Evolutionary conservation across 2,113 vertebrate genomes (phyloP).

Genomic region (Barnardius zonarius): DNA sequence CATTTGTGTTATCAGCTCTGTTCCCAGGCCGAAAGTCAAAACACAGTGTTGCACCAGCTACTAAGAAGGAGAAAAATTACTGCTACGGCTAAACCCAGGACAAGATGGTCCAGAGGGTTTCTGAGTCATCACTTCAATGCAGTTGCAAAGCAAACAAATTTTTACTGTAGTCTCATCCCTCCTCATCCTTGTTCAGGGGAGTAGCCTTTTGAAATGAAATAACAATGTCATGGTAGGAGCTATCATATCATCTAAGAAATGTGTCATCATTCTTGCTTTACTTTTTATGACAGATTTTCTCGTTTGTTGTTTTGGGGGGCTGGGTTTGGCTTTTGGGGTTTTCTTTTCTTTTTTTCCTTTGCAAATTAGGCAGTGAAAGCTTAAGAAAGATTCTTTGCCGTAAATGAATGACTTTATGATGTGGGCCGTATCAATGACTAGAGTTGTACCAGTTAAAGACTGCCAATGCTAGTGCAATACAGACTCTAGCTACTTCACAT

Average conservation of each 20-base stretch:
- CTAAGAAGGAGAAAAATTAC: too few species aligned
- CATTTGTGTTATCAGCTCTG: too few species aligned
- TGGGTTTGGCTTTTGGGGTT: background rate
- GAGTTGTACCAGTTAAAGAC: background rate
- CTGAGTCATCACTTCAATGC: background rate
- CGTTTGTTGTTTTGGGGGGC: background rate
- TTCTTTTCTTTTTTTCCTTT: background rate
- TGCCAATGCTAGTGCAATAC: background rate
- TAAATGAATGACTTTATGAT: background rate
- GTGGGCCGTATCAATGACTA: background rate
- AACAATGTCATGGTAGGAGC: background rate
- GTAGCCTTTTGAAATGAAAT: background rate
- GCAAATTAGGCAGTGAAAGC: background rate
- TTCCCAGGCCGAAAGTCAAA: too few species aligned
- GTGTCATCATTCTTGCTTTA: background rate
- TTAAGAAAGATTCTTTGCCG: background rate
- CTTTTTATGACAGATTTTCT: background rate
- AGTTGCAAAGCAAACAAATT: background rate
- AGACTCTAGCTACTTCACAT: background rate
- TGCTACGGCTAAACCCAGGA: background rate
- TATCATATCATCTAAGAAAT: background rate
- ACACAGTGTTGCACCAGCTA: too few species aligned
- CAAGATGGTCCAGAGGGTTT: background rate
- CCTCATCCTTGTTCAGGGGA: background rate
- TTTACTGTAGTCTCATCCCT: background rate